Evolutionary conservation across 2,797 vertebrate species (phyloP), one percentile per base, ranked within the genome.

Genomic region (Acanthopagrus latus): DNA sequence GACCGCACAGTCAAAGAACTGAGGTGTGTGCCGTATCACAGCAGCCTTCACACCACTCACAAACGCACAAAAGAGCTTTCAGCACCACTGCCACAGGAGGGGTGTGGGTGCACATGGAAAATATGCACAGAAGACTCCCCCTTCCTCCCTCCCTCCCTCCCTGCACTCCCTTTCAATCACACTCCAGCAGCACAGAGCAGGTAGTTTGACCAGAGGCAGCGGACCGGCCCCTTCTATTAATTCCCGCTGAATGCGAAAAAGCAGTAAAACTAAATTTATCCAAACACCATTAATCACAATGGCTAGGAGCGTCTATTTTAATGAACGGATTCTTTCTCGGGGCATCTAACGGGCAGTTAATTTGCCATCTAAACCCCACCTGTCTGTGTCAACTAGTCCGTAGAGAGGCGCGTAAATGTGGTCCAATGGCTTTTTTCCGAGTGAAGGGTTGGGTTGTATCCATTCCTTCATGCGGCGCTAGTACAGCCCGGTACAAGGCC

Each of bases 41-140:
- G 74, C 38, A 58, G 81, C 87, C 57, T 82, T 88, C 76, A 75
- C 76, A 82, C 82, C 48, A 44, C 78, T 85, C 62, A 83, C 82
- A 85, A 71, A 86, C 78, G 74, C 84, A 93, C 93, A 94, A 92
- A 93, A 91, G 90, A 87, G 92, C 92, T 93, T 93, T 94, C 87
- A 93, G 92, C 87, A 57, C 73, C 23, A 25, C 56, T 65, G 82
- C 81, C 70, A 21, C 70, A 67, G 84, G 82, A 90, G 87, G 87
- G 91, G 84, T 74, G 82, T 74, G 77, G 83, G 88, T 74, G 82
- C 77, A 67, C 84, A 89, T 84, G 92, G 92, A 94, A 94, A 94
- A 67, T 92, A 87, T 92, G 87, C 89, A 86, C 78, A 68, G 82
- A 84, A 59, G 87, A 78, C 33, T 80, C 76, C 83, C n/a, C 3